A percentile compares a stretch with the other conserved stretches of the same genome.
phyloP scores from a whole-genome alignment of 2,888 invertebrate species.

The Hermaeophaga mercurialis region DNA sequence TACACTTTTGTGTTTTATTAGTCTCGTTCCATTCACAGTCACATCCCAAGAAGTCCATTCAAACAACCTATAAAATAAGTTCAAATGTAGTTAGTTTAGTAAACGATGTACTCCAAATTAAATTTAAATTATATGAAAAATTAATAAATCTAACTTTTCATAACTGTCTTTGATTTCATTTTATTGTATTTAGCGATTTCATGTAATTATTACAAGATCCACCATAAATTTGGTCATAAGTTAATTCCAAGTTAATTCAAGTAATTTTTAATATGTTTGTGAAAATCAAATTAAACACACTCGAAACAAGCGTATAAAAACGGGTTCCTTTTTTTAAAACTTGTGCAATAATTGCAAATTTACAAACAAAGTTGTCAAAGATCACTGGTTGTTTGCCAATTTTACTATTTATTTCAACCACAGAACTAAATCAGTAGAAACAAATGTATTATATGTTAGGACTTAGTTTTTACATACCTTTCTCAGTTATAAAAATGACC shows the following conservation, averaged over 20 bases:
- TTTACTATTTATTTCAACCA: too few relatives aligned
- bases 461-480: too few relatives aligned
- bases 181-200: conserved; percentile 51
- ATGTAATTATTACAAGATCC: conserved; percentile 84
- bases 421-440: too few relatives aligned
- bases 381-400: too few relatives aligned
- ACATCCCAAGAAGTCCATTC: conserved; percentile 87
- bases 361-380: too few relatives aligned
- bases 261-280: conserved; percentile 87
- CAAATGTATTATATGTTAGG: too few relatives aligned
- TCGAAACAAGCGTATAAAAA: conserved; percentile 84
- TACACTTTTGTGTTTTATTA: conserved; percentile 75
- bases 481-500: too few relatives aligned
- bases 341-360: conserved; percentile 66
- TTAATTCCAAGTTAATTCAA: conserved; percentile 75
- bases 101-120: too few relatives aligned
- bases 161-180: conserved; percentile 50
- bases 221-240: conserved; percentile 89
- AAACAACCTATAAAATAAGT: too few relatives aligned
- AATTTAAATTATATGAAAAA: too few relatives aligned
- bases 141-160: conserved; percentile 42
- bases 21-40: conserved; percentile 74
- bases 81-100: too few relatives aligned
- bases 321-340: conserved; percentile 79
- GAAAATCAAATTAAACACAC: conserved; percentile 94